Evolutionary conservation across 2,888 invertebrate species (phyloP).

Genomic region (Drosophila siamana): DNA sequence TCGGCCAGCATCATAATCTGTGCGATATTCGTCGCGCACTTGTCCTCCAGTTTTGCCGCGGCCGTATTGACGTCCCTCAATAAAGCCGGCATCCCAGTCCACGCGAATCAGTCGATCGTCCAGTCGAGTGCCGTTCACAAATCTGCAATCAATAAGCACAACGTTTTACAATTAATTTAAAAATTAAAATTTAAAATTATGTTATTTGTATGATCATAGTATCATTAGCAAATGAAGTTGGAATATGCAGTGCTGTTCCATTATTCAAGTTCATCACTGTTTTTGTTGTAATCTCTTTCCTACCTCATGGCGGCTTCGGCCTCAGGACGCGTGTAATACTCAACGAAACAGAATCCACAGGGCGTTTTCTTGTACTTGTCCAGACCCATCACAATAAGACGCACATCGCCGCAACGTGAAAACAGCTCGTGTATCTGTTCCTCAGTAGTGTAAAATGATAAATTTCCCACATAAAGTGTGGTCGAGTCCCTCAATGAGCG

Average conservation of each 20-base stretch:
- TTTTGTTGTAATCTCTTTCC: conserved; percentile 15
- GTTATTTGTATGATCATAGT: too few relatives aligned
- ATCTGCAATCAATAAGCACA: conserved; percentile 88
- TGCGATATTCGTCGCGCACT: conserved; percentile 99
- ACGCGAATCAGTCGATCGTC: conserved; percentile 98
- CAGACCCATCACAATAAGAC: conserved; percentile 97
- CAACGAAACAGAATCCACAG: conserved; percentile 99
- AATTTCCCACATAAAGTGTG: conserved; percentile 98
- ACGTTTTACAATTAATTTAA: too few relatives aligned
- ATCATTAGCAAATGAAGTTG: too few relatives aligned
- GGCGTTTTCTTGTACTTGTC: conserved; percentile 99
- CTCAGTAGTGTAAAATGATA: conserved; percentile 99
- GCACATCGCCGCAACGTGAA: conserved; percentile 97
- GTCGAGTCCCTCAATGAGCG: conserved; percentile 89
- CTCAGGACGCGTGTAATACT: conserved; percentile 92
- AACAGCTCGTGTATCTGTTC: conserved; percentile 99
- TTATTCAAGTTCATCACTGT: not conserved
- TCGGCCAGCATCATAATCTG: conserved; percentile 97
- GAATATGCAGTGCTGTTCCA: too few relatives aligned
- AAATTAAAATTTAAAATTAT: too few relatives aligned
- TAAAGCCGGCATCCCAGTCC: conserved; percentile 99
- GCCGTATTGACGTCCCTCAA: conserved; percentile 99
- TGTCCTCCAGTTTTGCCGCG: conserved; percentile 99
- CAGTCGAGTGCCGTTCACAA: conserved; percentile 97
- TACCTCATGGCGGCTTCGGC: conserved; percentile 93